Evolutionary conservation across 2,797 vertebrate species (phyloP).

Genomic region (Poecilia picta): DNA sequence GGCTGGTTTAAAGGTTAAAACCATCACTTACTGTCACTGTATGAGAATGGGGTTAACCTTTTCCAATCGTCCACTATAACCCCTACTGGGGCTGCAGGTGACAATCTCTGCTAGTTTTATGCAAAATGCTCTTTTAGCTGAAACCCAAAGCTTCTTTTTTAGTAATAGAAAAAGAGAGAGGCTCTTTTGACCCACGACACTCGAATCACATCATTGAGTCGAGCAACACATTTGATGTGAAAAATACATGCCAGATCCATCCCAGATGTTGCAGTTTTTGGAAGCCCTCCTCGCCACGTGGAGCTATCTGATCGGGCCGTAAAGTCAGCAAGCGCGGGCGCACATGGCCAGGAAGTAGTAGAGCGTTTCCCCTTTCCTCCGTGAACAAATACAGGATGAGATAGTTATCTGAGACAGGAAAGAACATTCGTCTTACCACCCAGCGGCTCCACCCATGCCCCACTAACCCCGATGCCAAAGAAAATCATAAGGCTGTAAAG

Average conservation of each 20-base stretch:
- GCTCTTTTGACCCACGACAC: background rate
- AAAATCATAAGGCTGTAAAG: slow-evolving; percentile 76
- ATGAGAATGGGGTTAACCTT: slow-evolving; percentile 55
- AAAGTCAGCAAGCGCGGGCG: slow-evolving; percentile 20
- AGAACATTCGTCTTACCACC: slow-evolving; percentile 69
- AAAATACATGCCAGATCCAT: background rate
- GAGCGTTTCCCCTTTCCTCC: slow-evolving; percentile 53
- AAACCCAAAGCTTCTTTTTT: background rate
- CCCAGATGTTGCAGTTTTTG: slow-evolving; percentile 1
- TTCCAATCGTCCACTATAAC: slow-evolving; percentile 19
- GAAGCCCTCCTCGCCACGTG: background rate
- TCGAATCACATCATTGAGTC: background rate
- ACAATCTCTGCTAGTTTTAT: slow-evolving; percentile 16
- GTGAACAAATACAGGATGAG: slow-evolving; percentile 66
- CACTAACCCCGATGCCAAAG: slow-evolving; percentile 58
- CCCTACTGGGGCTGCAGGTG: slow-evolving; percentile 13
- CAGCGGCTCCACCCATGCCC: slow-evolving; percentile 49
- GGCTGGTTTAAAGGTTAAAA: slow-evolving; percentile 62
- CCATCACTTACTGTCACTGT: slow-evolving; percentile 56
- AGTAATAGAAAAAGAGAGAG: background rate
- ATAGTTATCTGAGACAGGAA: slow-evolving; percentile 67
- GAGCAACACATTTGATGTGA: background rate
- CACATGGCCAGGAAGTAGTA: slow-evolving; percentile 49
- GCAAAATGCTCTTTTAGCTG: slow-evolving; percentile 32
- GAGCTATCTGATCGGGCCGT: slow-evolving; percentile 27